phyloP scores from a whole-genome alignment of 2,888 invertebrate genomes.

The Trichogramma evanescens region DNA sequence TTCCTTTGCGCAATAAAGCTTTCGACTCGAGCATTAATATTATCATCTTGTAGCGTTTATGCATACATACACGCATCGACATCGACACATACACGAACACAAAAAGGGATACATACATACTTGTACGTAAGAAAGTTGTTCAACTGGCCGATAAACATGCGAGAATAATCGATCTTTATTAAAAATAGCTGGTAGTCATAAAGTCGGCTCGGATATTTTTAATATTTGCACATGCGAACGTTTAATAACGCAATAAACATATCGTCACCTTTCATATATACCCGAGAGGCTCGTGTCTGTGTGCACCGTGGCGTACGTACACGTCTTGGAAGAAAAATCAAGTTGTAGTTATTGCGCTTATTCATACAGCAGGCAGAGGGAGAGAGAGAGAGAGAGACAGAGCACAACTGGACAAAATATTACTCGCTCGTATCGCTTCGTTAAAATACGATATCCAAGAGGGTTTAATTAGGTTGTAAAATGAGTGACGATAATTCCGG shows the following conservation, averaged over 20 bases:
- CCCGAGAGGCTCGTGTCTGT: no score
- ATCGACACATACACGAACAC: no score
- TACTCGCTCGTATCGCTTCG: constrained; percentile 13
- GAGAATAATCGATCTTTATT: constrained; percentile 13
- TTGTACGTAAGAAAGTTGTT: not conserved
- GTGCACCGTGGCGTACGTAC: not conserved
- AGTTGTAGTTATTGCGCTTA: not conserved
- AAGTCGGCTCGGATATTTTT: not conserved
- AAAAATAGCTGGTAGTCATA: constrained; percentile 3
- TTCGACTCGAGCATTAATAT: no score
- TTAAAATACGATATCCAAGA: constrained; percentile 19
- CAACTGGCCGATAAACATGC: constrained; percentile 5
- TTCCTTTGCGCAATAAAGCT: no score
- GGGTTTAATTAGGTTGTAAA: constrained; percentile 23
- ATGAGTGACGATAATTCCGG: constrained; percentile 22
- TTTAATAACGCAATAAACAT: constrained; percentile 22
- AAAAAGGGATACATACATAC: no score
- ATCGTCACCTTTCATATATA: constrained; percentile 12
- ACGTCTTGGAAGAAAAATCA: constrained; percentile 1
- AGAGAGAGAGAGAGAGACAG: no score
- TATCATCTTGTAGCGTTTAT: no score
- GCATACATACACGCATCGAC: no score
- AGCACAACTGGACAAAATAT: constrained; percentile 9
- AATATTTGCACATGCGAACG: not conserved
- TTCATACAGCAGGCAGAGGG: not conserved